Evolutionary conservation across 2,113 vertebrate genomes (phyloP), one percentile per base, ranked within the genome.

Genomic region (Rostratula benghalensis): DNA sequence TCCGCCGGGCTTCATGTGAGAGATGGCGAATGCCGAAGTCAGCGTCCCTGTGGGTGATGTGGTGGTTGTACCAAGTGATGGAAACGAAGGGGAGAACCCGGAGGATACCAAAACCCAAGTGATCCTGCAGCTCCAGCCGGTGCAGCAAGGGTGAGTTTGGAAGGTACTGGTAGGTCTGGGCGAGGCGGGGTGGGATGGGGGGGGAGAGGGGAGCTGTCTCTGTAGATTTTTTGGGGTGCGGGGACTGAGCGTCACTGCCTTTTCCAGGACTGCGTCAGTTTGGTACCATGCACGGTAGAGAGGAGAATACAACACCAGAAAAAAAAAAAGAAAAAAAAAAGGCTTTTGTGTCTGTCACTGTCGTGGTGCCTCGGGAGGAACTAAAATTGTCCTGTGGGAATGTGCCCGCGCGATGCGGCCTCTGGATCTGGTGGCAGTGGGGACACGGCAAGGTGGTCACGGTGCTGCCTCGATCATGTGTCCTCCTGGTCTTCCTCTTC

Each of bases 21-120:
- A 97, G 96, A 99, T 99, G 99, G 98, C 99, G 46, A 98, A 99
- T 93, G 98, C 98, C 31, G 98, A 98, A 97, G 98, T 99, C 90
- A 99, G 98, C 80, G 97, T 99, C 98, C 99, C 99, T 90, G 98
- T 99, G 96, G 98, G 98, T 87, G 98, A 99, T 93, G 98, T 99
- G 94, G 98, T 98, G 96, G 98, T 98, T 89, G 98, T 98, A 89
- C 99, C 98, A 97, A 98, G 98, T 83, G 98, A 98, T 4, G 98
- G 98, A 19, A 98, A 97, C 59, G 98, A 99, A 88, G 98, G 98
- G 63, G 98, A 98, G 87, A 98, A 97, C 11, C 98, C 98, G 59
- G 99, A 99, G 97, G 98, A 98, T 43, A 98, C 97, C 83, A 99
- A 99, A 97, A 99, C 98, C 81, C 98, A 99, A 97, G 99, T 99